These are phyloP conservation scores for Corythoichthys intestinalis DNA, from an alignment of 2,113 vertebrate genomes.

Conservation along the genomic window DNA sequence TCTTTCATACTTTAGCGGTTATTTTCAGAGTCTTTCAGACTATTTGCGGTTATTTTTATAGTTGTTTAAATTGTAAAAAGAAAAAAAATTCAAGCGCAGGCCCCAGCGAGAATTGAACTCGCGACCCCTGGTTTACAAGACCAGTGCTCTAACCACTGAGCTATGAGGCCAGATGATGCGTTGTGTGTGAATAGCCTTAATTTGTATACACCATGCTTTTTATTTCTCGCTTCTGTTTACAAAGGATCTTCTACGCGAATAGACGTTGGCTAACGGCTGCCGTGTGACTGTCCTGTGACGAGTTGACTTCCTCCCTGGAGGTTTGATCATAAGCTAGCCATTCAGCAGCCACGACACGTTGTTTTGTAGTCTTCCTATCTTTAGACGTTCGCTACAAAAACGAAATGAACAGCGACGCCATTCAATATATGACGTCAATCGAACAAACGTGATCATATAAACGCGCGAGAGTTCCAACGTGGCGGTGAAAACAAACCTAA, in stretches of 20 bases:
- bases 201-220: no score
- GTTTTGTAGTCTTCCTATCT: not conserved
- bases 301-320: not conserved
- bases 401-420: not conserved
- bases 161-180: slow-evolving; percentile 37
- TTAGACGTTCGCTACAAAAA: not conserved
- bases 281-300: not conserved
- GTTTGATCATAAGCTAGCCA: not conserved
- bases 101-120: slow-evolving; percentile 68
- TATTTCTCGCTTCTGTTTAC: no score
- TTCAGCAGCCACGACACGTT: not conserved
- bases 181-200: no score
- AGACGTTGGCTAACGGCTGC: not conserved
- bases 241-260: no score
- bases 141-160: slow-evolving; percentile 69
- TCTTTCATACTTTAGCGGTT: no score
- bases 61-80: no score
- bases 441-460: no score
- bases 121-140: slow-evolving; percentile 68
- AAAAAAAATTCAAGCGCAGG: slow-evolving; percentile 17
- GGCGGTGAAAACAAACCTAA: no score
- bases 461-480: no score
- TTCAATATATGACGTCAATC: no score
- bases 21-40: no score
- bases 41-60: no score